These are phyloP conservation scores for Sminthurides bifidus DNA, from an alignment of 1,140 invertebrate species.

Conservation along the genomic window DNA sequence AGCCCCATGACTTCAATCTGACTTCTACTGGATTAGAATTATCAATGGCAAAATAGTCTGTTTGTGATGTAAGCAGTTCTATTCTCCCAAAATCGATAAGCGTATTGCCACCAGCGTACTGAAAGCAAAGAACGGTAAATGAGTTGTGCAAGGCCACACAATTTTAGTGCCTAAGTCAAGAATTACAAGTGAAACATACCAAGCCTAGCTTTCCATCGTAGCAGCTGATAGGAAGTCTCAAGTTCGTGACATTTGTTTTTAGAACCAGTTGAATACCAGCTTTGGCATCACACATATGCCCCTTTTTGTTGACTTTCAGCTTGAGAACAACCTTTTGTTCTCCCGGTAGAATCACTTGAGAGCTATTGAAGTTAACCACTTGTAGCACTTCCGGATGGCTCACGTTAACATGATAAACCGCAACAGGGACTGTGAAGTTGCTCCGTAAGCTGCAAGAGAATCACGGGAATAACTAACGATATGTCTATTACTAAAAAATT, in stretches of 20 bases:
- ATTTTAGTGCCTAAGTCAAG: constrained; percentile 3
- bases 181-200: constrained; percentile 15
- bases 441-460: constrained; percentile 22
- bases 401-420: constrained; percentile 27
- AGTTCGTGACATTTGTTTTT: constrained; percentile 29
- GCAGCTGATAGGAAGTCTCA: constrained; percentile 26
- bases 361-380: constrained; percentile 23
- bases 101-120: background rate
- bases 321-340: constrained; percentile 23
- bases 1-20: constrained; percentile 51
- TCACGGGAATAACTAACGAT: background rate
- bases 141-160: no score
- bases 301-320: constrained; percentile 18
- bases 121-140: background rate
- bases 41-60: constrained; percentile 56
- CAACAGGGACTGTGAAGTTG: constrained; percentile 25
- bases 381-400: constrained; percentile 28
- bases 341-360: constrained; percentile 27
- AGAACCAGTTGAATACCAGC: constrained; percentile 19
- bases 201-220: constrained; percentile 30
- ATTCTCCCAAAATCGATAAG: constrained; percentile 56
- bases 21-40: constrained; percentile 66
- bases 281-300: constrained; percentile 22
- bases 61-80: constrained; percentile 52
- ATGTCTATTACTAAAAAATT: background rate